Evolutionary conservation across 2,113 vertebrate genomes (phyloP).

Genomic region (Triplophysa tibetana): DNA sequence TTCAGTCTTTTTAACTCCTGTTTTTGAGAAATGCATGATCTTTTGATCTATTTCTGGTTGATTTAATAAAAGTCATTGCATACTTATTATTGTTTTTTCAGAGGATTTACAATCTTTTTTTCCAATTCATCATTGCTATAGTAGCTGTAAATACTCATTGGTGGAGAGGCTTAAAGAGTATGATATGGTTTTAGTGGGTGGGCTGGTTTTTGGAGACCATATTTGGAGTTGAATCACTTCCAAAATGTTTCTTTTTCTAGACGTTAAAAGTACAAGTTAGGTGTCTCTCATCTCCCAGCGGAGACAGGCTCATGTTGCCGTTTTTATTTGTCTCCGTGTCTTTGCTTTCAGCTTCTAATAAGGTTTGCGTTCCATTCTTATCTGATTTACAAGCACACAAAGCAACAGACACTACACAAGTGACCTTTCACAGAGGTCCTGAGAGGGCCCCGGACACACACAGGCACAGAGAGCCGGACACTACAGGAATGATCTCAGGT

Average conservation of each 20-base stretch:
- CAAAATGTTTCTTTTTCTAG: background rate
- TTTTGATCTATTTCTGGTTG: too few relatives aligned
- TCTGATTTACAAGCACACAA: conserved; percentile 52
- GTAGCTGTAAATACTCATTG: background rate
- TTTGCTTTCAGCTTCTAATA: conserved; percentile 54
- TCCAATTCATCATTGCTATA: background rate
- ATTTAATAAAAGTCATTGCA: too few relatives aligned
- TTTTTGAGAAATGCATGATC: too few relatives aligned
- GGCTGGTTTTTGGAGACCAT: conserved; percentile 10
- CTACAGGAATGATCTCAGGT: conserved; percentile 45
- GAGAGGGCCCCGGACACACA: conserved; percentile 26
- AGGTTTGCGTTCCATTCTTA: conserved; percentile 55
- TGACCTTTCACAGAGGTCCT: conserved; percentile 46
- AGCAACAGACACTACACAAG: conserved; percentile 42
- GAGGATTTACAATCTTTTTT: too few relatives aligned
- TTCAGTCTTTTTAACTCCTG: too few relatives aligned
- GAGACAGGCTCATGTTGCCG: conserved; percentile 45
- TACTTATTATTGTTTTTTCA: too few relatives aligned
- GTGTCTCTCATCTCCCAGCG: conserved; percentile 35
- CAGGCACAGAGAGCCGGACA: conserved; percentile 23
- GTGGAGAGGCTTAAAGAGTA: background rate
- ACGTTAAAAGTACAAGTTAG: background rate
- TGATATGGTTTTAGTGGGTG: background rate
- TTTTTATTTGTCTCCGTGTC: conserved; percentile 42
- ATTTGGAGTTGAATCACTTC: conserved; percentile 12